A percentile compares a stretch with the other conserved stretches of the same genome.
These are phyloP conservation scores for Acrocephalus scirpaceus DNA, from an alignment of 2,797 vertebrate genomes.

Conservation along the genomic window DNA sequence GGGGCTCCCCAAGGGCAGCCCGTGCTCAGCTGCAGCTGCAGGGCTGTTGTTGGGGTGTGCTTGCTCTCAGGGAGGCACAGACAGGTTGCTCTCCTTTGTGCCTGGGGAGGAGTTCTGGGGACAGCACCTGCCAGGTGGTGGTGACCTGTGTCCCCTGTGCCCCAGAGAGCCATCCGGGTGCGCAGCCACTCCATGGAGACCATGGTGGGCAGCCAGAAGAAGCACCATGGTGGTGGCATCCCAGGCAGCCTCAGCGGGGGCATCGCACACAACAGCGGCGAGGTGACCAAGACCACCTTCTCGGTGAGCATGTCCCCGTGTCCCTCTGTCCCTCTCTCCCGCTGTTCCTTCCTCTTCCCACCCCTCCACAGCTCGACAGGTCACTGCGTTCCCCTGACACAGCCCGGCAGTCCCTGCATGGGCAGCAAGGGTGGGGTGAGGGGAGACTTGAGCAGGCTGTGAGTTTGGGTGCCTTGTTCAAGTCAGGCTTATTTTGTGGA, in stretches of 20 bases:
- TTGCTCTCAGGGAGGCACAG: accelerated
- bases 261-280: conserved; percentile 86
- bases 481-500: background rate
- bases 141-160: background rate
- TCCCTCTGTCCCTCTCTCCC: background rate
- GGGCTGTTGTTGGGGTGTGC: accelerated
- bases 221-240: conserved; percentile 83
- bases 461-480: background rate
- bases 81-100: background rate
- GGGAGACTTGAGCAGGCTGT: accelerated
- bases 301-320: conserved; percentile 77
- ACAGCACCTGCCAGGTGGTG: accelerated
- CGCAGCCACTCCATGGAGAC: conserved; percentile 98
- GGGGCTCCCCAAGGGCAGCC: background rate
- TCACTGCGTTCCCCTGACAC: accelerated
- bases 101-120: background rate
- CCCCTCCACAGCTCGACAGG: background rate
- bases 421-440: accelerated
- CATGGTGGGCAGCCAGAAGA: conserved; percentile 92
- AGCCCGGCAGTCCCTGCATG: background rate
- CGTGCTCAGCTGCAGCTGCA: background rate
- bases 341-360: background rate
- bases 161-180: conserved; percentile 92
- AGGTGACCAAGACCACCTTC: conserved; percentile 94
- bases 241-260: conserved; percentile 93